A percentile compares a stretch with the other conserved stretches of the same genome.
Conservation (phyloP, 2,888 invertebrate species). For the Bruchidius siliquastri region DNA sequence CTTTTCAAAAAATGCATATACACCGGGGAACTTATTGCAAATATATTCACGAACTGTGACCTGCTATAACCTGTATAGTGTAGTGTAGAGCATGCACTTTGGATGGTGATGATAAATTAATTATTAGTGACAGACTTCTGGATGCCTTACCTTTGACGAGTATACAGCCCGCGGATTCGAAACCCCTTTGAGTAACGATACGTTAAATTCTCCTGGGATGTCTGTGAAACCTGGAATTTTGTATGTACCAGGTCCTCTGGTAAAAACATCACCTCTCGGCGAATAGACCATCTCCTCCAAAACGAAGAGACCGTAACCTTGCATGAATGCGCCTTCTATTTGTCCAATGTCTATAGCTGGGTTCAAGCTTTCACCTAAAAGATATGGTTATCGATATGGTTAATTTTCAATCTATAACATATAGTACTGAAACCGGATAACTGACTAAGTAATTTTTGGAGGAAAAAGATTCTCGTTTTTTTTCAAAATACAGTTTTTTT, state of each 20-base stretch:
- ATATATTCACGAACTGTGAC: too few species aligned
- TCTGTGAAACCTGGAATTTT: slow-evolving; percentile 92
- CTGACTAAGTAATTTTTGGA: too few species aligned
- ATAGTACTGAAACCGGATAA: too few species aligned
- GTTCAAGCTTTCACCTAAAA: slow-evolving; percentile 75
- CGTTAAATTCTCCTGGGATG: slow-evolving; percentile 88
- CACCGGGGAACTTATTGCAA: too few species aligned
- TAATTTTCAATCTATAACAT: too few species aligned
- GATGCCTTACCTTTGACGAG: slow-evolving; percentile 84
- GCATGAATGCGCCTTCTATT: slow-evolving; percentile 91
- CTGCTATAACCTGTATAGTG: too few species aligned
- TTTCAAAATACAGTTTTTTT: too few species aligned
- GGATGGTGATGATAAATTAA: too few species aligned
- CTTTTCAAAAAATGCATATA: too few species aligned
- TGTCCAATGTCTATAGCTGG: slow-evolving; percentile 97
- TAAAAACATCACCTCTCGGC: slow-evolving; percentile 74
- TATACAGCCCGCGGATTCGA: slow-evolving; percentile 88
- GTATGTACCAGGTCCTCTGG: slow-evolving; percentile 88
- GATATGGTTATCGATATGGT: neutral
- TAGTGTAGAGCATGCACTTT: too few species aligned
- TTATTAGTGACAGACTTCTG: too few species aligned
- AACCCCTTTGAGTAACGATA: slow-evolving; percentile 84
- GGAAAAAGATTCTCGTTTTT: too few species aligned
- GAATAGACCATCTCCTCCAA: slow-evolving; percentile 87
- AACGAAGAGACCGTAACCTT: slow-evolving; percentile 90